Evolutionary conservation across 2,797 vertebrate genomes (phyloP), one percentile per base, ranked within the genome.

Genomic region (Spinus olivaceus): DNA sequence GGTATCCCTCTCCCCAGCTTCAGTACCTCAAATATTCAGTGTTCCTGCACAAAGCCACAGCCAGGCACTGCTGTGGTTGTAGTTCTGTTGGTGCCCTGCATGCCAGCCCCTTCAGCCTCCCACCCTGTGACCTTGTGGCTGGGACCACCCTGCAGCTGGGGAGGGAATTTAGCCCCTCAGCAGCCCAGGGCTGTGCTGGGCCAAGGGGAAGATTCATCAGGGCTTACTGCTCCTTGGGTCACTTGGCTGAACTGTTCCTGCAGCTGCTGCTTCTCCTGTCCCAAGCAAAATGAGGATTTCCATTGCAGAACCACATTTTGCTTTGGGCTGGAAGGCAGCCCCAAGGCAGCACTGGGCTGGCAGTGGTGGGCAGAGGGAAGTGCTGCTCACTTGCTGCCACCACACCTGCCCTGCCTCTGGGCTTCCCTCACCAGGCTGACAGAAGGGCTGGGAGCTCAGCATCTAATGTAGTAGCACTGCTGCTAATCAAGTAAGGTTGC

Each of bases 291-390:
- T 21, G 50, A 91, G n/a, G 10, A 76, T 50, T 84, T 69, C 24
- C 0, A 3, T 4, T 39, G 18, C 3, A 8, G 59, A 89, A 89
- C 86, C 20, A 32, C 50, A 65, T 76, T 76, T 61, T 88, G n/a
- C 81, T 0, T 7, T 30, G 23, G 30, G n/a, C 35, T 57, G 64
- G 32, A 28, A 61, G 50, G 37, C 64, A 65, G 51, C 22, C 33
- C 23, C 2, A 2, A 30, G 76, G 39, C 35, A 78, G 44, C 37
- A 11, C 37, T 13, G 4, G 35, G 35, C 49, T 67, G 86, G 60
- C 15, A 23, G 42, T 0, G 0, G 30, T 39, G 28, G n/a, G 44
- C 2, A 0, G 47, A 10, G 32, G 1, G 14, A 8, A 20, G 33
- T 50, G 44, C 7, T 37, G 37, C 10, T 47, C 47, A 10, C 15